A percentile compares a stretch with the other conserved stretches of the same genome.
Evolutionary conservation across 2,797 vertebrate species (phyloP).

Genomic region (Etheostoma perlongum): DNA sequence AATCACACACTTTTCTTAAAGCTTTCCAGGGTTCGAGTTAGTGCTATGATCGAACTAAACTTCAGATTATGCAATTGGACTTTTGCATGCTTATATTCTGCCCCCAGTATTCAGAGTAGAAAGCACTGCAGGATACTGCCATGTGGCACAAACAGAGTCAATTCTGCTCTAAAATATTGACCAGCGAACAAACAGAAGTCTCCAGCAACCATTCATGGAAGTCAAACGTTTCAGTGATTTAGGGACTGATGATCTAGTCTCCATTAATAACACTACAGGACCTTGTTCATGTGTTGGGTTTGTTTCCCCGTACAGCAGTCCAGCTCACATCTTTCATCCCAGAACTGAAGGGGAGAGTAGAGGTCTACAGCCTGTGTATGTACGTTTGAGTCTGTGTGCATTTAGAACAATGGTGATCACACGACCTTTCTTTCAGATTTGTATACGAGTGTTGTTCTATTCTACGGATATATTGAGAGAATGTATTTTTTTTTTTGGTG

Average conservation of each 20-base stretch:
- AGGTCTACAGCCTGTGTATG: slow-evolving; percentile 64
- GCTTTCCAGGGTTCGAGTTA: slow-evolving; percentile 13
- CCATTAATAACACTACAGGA: slow-evolving; percentile 28
- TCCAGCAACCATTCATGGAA: slow-evolving; percentile 8
- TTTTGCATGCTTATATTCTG: slow-evolving; percentile 32
- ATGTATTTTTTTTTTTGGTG: slow-evolving; percentile 50
- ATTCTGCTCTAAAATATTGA: slow-evolving; percentile 6
- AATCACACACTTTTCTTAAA: neutral
- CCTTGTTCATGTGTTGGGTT: slow-evolving; percentile 18
- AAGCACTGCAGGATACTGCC: slow-evolving; percentile 23
- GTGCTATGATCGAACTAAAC: neutral
- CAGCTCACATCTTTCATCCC: slow-evolving; percentile 10
- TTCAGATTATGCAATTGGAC: slow-evolving; percentile 54
- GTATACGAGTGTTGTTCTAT: slow-evolving; percentile 67
- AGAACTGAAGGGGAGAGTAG: slow-evolving; percentile 55
- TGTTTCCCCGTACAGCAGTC: slow-evolving; percentile 22
- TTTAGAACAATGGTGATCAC: slow-evolving; percentile 64
- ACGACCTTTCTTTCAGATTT: slow-evolving; percentile 64
- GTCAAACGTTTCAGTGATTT: neutral
- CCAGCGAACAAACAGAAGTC: slow-evolving; percentile 20
- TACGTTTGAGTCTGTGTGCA: slow-evolving; percentile 53
- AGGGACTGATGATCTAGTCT: neutral
- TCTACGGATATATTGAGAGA: slow-evolving; percentile 65
- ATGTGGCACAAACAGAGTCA: neutral
- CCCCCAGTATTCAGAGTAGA: slow-evolving; percentile 16